Evolutionary conservation across 2,888 invertebrate genomes (phyloP).

Genomic region (Heliconius aoede): DNA sequence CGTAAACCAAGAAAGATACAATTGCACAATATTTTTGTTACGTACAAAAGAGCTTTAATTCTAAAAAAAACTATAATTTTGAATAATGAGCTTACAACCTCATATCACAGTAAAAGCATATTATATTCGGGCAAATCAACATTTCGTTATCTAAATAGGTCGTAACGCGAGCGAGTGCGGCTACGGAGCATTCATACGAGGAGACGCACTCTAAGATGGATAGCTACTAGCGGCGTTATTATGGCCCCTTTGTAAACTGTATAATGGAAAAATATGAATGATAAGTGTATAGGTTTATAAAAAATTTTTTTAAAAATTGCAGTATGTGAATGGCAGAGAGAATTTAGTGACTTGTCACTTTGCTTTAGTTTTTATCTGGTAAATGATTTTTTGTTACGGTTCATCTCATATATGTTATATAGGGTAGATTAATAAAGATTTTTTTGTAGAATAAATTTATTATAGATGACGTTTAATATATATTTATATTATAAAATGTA

Average conservation of each 20-base stretch:
- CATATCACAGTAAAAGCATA: constrained; percentile 41
- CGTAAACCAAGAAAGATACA: neutral
- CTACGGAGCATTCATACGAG: constrained; percentile 45
- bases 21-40: neutral
- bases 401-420: too few species aligned
- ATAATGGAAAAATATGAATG: constrained; percentile 30
- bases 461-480: too few species aligned
- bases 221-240: constrained; percentile 44
- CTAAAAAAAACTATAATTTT: constrained; percentile 14
- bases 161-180: constrained; percentile 45
- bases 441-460: too few species aligned
- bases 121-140: constrained; percentile 48
- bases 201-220: constrained; percentile 44
- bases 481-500: too few species aligned
- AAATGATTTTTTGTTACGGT: too few species aligned
- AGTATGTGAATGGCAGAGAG: neutral
- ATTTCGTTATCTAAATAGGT: constrained; percentile 50
- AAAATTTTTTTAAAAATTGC: neutral
- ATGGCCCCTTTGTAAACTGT: constrained; percentile 38
- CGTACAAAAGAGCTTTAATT: neutral
- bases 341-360: too few species aligned
- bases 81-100: constrained; percentile 20
- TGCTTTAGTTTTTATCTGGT: too few species aligned
- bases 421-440: too few species aligned
- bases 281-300: constrained; percentile 1